Evolutionary conservation across 2,888 invertebrate species (phyloP).

Genomic region (Netelia melanura): DNA sequence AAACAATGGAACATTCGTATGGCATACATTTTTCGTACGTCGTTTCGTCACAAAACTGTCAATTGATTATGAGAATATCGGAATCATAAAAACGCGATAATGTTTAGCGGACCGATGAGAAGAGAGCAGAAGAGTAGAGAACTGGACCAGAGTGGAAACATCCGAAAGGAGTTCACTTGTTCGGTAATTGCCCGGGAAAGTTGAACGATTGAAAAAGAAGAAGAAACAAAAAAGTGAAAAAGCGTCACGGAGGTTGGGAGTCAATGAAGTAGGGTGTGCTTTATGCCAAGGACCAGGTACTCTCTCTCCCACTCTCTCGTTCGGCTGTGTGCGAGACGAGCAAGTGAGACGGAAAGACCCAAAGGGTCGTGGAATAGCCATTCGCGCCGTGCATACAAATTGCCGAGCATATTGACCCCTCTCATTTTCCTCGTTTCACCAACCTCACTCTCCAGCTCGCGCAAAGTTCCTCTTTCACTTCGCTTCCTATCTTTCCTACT

Average conservation of each 20-base stretch:
- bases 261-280: conserved; percentile 43
- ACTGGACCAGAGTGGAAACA: conserved; percentile 15
- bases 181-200: conserved; percentile 39
- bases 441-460: conserved; percentile 53
- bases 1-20: background rate
- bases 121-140: background rate
- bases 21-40: background rate
- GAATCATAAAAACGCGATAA: background rate
- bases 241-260: conserved; percentile 31
- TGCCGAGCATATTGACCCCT: conserved; percentile 67
- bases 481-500: conserved; percentile 27
- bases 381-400: conserved; percentile 73
- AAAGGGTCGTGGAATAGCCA: conserved; percentile 69
- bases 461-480: conserved; percentile 47
- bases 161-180: conserved; percentile 18
- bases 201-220: conserved; percentile 45
- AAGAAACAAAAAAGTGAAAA: conserved; percentile 39
- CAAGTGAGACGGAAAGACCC: conserved; percentile 51
- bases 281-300: conserved; percentile 29
- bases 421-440: conserved; percentile 60
- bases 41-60: background rate
- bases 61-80: background rate
- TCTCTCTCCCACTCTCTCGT: conserved; percentile 43
- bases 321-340: conserved; percentile 39
- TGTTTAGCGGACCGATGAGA: background rate